Percentiles rank a stretch among this genome's conserved stretches.
Evolutionary conservation across 2,888 invertebrate genomes (phyloP).

Genomic region (Stictocephala bisonia): DNA sequence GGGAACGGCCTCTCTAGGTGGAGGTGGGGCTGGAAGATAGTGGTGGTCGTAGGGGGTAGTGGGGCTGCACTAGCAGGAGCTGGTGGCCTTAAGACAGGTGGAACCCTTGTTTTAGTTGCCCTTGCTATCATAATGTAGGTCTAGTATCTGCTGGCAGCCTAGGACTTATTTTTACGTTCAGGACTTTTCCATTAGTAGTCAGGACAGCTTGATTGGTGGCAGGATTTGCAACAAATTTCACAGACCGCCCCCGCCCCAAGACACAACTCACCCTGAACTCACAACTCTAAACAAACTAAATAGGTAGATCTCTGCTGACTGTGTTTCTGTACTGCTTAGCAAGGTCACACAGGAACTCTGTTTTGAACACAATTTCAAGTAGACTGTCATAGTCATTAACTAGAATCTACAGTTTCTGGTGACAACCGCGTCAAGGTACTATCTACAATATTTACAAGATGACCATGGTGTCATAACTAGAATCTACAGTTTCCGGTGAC

Average conservation of each 20-base stretch:
- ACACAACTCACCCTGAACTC: conserved; percentile 74
- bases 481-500: too few relatives aligned
- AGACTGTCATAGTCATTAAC: conserved; percentile 74
- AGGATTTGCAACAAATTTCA: conserved; percentile 67
- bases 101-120: too few relatives aligned
- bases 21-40: conserved; percentile 63
- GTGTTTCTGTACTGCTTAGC: conserved; percentile 65
- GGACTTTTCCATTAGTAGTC: conserved; percentile 68
- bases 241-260: conserved; percentile 69
- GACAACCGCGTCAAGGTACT: too few relatives aligned
- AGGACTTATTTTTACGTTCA: conserved; percentile 69
- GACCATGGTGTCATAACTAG: too few relatives aligned
- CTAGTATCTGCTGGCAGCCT: conserved; percentile 67
- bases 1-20: conserved; percentile 66
- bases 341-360: conserved; percentile 72
- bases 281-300: conserved; percentile 70
- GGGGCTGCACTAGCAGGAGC: conserved; percentile 52
- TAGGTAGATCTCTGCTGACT: conserved; percentile 63
- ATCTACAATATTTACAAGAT: too few relatives aligned
- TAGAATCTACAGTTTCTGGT: too few relatives aligned
- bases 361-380: conserved; percentile 74
- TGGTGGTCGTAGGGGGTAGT: conserved; percentile 47
- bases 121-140: too few relatives aligned
- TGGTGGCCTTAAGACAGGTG: conserved; percentile 16
- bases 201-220: conserved; percentile 65